A percentile compares a stretch with the other conserved stretches of the same genome.
Conservation (phyloP, 2,113 vertebrate species). For the Oxyruncus cristatus region DNA sequence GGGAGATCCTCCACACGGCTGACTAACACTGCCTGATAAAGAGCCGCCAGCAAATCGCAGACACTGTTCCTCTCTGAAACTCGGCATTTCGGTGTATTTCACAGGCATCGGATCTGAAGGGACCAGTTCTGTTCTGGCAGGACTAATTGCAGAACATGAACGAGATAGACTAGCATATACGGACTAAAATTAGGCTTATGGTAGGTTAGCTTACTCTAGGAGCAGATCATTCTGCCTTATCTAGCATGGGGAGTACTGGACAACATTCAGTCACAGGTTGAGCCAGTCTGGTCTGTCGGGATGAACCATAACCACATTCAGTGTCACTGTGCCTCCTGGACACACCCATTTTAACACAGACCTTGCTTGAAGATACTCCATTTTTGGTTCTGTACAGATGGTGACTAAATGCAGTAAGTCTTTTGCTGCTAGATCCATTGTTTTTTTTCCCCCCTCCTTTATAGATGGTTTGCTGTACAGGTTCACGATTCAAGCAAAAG, state of each 20-base stretch:
- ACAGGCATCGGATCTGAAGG: background rate
- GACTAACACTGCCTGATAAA: background rate
- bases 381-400: slow-evolving; percentile 7
- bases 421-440: background rate
- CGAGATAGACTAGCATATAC: background rate
- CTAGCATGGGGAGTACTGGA: background rate
- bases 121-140: background rate
- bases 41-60: background rate
- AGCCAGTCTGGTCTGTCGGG: slow-evolving; percentile 25
- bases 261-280: background rate
- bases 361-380: slow-evolving; percentile 21
- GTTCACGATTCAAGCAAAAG: background rate
- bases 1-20: background rate
- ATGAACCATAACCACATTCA: background rate
- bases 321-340: slow-evolving; percentile 64
- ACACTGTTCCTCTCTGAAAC: background rate
- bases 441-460: background rate
- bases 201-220: background rate
- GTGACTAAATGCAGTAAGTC: background rate
- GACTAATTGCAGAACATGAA: background rate
- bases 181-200: accelerated
- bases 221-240: background rate
- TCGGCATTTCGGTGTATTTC: background rate
- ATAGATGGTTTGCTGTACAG: background rate
- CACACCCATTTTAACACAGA: slow-evolving; percentile 70